Conservation (phyloP, 2,113 vertebrate genomes). For the Suncus etruscus region DNA sequence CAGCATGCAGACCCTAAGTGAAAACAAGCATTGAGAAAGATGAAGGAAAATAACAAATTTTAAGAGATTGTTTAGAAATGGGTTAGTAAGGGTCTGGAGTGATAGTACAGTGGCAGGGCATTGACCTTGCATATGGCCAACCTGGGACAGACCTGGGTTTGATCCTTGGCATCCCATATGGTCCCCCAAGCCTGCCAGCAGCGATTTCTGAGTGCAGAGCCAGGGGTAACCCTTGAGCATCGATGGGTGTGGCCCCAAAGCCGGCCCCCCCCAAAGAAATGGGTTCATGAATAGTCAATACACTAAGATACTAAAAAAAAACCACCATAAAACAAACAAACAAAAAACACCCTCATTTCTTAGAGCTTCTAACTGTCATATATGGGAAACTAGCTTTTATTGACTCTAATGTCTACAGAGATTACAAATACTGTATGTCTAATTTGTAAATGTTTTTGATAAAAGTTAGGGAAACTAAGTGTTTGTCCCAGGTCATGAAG, state of each 20-base stretch:
- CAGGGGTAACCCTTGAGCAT: no score
- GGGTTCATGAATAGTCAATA: background rate
- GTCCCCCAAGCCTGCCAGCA: no score
- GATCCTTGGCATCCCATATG: no score
- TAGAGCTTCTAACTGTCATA: background rate
- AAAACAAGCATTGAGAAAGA: conserved; percentile 61
- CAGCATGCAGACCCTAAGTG: conserved; percentile 92
- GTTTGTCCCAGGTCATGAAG: background rate
- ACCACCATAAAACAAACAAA: background rate
- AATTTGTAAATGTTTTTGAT: background rate
- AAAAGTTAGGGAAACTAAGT: conserved; percentile 22
- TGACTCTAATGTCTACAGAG: conserved; percentile 3
- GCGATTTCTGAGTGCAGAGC: no score
- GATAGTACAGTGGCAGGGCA: no score
- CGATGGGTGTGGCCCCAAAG: no score
- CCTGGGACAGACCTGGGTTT: no score
- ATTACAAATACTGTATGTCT: background rate
- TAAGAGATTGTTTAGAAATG: background rate
- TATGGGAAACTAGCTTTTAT: background rate
- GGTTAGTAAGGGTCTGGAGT: background rate
- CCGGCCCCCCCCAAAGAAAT: background rate
- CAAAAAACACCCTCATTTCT: background rate
- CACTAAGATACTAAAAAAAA: background rate
- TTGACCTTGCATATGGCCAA: no score
- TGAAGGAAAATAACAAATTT: background rate